Evolutionary conservation across 2,113 vertebrate genomes (phyloP), one percentile per base, ranked within the genome.

Genomic region (Callospermophilus lateralis): DNA sequence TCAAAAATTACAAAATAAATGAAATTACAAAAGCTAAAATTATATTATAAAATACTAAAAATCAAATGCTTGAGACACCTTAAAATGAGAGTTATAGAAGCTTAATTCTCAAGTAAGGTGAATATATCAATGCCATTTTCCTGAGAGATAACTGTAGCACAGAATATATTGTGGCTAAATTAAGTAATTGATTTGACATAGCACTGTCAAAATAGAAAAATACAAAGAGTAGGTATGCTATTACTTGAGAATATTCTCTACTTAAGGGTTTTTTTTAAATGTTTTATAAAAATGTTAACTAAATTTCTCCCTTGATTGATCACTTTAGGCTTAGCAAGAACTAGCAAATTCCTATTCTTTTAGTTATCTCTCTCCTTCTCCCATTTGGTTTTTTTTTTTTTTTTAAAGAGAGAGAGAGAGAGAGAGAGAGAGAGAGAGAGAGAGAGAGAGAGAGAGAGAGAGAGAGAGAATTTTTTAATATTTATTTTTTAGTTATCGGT

Each of bases 1-100:
- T 16, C 51, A 53, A 53, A 53, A 53, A 51, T 51, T 51, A 51
- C 32, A 65, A 24, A 92, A 94, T 45, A 51, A 92, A 12, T 61
- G 8, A 83, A 94, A 78, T 84, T 48, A 84, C 0, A 26, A 78
- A 93, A 80, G 3, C 22, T 74, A 53, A 89, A 74, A n/a, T 39
- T 26, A 63, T 74, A 28, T 51, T 26, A 28, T 90, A 81, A 90
- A 93, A 76, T 42, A 63, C 53, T 61, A 80, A 94, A 34, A 63
- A 94, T 15, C 61, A 84, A 61, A 94, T 79, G 1, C 0, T 74
- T 73, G 37, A 85, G 24, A 58, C 22, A 97, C 7, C 26, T 65
- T 95, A 65, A 94, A 73, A 76, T 74, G 26, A 89, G 90, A 77
- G 63, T 88, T 83, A 88, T 0, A 94, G 34, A 94, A 81, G 17